phyloP scores from a whole-genome alignment of 2,797 vertebrate genomes.

The Micropoecilia bifurca region DNA sequence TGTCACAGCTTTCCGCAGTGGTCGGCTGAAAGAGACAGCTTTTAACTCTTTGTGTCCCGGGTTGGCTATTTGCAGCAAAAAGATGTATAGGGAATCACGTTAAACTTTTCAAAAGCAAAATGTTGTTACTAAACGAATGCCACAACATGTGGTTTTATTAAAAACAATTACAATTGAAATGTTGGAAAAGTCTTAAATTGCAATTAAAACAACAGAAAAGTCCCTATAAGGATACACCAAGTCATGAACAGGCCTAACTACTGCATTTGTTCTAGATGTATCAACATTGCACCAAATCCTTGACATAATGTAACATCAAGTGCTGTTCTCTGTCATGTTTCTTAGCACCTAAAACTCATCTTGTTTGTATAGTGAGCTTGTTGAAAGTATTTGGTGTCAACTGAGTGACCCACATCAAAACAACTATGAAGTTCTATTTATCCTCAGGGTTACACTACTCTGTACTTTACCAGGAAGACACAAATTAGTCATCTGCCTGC shows the following conservation, averaged over 20 bases:
- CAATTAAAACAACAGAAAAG: not conserved
- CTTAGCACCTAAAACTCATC: not conserved
- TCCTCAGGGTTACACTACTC: constrained; percentile 23
- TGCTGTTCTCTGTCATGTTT: not conserved
- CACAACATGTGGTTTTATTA: not conserved
- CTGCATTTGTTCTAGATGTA: not conserved
- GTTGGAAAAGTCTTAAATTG: not conserved
- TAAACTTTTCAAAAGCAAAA: constrained; percentile 31
- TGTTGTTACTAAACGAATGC: constrained; percentile 8
- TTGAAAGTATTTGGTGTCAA: constrained; percentile 5
- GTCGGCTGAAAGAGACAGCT: constrained; percentile 46
- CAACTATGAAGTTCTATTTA: constrained; percentile 10
- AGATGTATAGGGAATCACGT: constrained; percentile 18
- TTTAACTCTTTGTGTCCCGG: constrained; percentile 62
- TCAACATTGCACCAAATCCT: not conserved
- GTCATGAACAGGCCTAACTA: not conserved
- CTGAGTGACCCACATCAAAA: constrained; percentile 27
- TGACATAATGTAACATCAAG: not conserved
- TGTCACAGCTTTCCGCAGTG: constrained; percentile 80
- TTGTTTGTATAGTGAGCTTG: constrained; percentile 1
- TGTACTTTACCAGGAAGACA: constrained; percentile 31
- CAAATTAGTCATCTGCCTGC: constrained; percentile 23
- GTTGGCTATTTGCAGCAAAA: constrained; percentile 10
- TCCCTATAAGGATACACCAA: not conserved
- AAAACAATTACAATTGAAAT: not conserved